Evolutionary conservation across 2,797 vertebrate genomes (phyloP).

Genomic region (Florisuga fusca): DNA sequence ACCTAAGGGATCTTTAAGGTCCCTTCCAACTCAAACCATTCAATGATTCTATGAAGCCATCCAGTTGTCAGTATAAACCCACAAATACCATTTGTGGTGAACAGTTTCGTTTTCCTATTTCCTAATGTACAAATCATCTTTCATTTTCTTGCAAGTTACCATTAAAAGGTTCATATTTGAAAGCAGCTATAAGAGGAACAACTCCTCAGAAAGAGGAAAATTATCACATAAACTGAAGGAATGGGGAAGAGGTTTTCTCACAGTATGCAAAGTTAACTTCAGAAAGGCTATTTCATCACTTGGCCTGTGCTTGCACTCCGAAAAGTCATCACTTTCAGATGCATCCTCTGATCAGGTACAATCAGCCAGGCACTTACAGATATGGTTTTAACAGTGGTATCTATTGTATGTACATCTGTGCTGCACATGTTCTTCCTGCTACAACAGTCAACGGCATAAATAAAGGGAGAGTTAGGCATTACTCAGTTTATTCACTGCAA

Average conservation of each 20-base stretch:
- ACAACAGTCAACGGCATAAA: background rate
- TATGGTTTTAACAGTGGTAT: background rate
- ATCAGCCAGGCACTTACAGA: background rate
- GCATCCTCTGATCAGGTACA: background rate
- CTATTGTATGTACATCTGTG: background rate
- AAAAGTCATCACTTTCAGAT: background rate
- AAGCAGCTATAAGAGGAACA: background rate
- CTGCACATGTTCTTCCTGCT: background rate
- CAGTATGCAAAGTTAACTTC: background rate
- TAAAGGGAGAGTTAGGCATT: background rate
- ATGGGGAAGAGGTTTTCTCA: background rate
- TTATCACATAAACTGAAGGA: background rate
- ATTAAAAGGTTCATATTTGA: background rate
- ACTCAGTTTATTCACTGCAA: background rate
- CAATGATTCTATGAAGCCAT: background rate
- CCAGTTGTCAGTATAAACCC: background rate
- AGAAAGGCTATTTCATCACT: background rate
- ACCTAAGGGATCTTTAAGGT: too few species aligned
- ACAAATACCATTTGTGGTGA: background rate
- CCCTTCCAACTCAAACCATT: too few species aligned
- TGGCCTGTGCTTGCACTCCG: background rate
- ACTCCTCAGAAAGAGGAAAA: background rate
- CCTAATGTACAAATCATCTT: background rate
- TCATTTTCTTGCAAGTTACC: background rate
- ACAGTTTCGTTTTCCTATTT: background rate